phyloP scores from a whole-genome alignment of 2,888 invertebrate species.

The Clepsis dumicolana region DNA sequence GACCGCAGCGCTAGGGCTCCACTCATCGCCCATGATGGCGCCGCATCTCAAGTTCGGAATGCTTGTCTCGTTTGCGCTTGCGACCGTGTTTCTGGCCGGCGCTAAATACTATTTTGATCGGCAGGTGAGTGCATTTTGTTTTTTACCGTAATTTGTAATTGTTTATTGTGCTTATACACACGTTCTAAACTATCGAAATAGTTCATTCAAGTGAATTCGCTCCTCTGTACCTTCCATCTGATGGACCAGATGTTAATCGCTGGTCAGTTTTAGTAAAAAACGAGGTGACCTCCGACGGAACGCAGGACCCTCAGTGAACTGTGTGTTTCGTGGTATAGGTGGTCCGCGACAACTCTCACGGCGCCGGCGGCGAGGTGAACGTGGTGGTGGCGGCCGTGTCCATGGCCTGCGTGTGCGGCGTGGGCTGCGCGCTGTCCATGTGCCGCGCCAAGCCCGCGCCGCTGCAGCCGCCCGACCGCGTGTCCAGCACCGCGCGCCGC shows the following conservation, averaged over 20 bases:
- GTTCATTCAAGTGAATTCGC: no score
- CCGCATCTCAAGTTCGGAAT: conserved; percentile 89
- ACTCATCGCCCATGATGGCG: conserved; percentile 81
- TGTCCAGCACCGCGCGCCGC: conserved; percentile 68
- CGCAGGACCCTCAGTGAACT: no score
- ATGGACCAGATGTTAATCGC: no score
- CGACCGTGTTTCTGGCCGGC: conserved; percentile 89
- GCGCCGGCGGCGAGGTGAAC: conserved; percentile 84
- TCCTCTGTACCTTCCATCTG: no score
- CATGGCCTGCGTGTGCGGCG: conserved; percentile 85
- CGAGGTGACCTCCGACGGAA: no score
- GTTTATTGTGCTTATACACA: no score
- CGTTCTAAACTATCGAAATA: no score
- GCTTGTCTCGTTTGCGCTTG: conserved; percentile 90
- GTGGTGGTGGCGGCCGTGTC: conserved; percentile 87
- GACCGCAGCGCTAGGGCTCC: conserved; percentile 78
- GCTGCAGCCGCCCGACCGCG: conserved; percentile 69
- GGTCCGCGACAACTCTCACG: conserved; percentile 64
- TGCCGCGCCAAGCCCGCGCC: conserved; percentile 79
- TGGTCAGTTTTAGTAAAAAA: no score
- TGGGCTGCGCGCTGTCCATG: conserved; percentile 88
- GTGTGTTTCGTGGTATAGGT: no score
- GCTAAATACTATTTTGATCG: conserved; percentile 91
- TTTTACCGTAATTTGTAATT: no score
- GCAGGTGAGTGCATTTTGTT: conserved; percentile 76